A percentile compares a stretch with the other conserved stretches of the same genome.
These are phyloP conservation scores for Himalopsyche kuldschensis DNA, from an alignment of 2,888 invertebrate genomes.

Conservation along the genomic window DNA sequence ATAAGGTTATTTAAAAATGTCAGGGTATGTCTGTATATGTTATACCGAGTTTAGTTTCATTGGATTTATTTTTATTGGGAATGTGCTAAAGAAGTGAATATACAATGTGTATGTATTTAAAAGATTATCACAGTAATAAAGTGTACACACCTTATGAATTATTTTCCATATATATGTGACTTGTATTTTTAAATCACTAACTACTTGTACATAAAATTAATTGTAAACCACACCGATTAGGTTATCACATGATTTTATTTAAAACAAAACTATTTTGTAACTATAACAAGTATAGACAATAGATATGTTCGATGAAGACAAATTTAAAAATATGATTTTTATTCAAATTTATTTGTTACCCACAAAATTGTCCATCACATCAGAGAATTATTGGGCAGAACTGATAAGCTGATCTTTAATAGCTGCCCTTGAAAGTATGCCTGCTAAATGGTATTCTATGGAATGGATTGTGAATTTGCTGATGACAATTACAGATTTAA, in stretches of 20 bases:
- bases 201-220: background rate
- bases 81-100: constrained; percentile 30
- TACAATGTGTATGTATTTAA: constrained; percentile 30
- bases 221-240: background rate
- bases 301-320: no score
- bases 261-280: background rate
- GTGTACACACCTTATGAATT: background rate
- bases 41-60: constrained; percentile 5
- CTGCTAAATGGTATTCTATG: no score
- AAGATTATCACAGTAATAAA: constrained; percentile 34
- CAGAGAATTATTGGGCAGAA: no score
- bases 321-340: no score
- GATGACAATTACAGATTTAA: no score
- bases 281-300: background rate
- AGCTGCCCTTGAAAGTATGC: no score
- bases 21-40: background rate
- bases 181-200: background rate
- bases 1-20: background rate
- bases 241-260: background rate
- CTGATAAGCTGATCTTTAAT: no score
- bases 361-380: no score
- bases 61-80: constrained; percentile 27
- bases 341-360: no score
- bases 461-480: no score
- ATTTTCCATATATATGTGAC: background rate